Evolutionary conservation across 2,113 vertebrate genomes (phyloP), one percentile per base, ranked within the genome.

Genomic region (Semicossyphus pulcher): DNA sequence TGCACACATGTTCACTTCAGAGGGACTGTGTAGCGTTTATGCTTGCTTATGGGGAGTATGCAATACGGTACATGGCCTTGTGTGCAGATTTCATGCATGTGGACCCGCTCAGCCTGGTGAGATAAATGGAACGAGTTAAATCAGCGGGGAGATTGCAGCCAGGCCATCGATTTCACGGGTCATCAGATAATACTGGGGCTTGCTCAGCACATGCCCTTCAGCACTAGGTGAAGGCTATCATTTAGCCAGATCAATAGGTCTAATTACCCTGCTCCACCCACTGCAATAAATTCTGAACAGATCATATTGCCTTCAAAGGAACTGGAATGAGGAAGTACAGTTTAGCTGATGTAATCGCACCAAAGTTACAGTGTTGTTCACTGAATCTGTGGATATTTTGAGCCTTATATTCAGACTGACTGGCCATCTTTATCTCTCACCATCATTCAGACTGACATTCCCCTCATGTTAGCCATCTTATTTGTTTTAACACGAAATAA

Each of bases 211-310:
- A 80, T 88, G 84, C 84, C 89, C 87, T 89, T 88, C 86, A 89
- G 89, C 85, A 42, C 54, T 44, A 39, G 66, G 76, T 53, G 44
- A 85, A 90, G 80, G 80, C 89, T 88, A 88, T 92, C 86, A 86
- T 89, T 91, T 91, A 91, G 83, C 54, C 81, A 59, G 81, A 90
- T 92, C 91, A 87, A 89, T 92, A 88, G 75, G 81, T 88, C 87
- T 90, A 89, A 91, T 92, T 92, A 88, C 87, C 51, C 59, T 0
- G 29, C 78, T 88, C 78, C 81, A 71, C 88, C 86, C 59, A 66
- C 65, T 15, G 59, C 72, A 82, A 78, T 86, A 78, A 70, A 80
- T 80, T 80, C 78, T 69, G 51, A 76, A 60, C 29, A 54, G 54
- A 57, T 67, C 70, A 65, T 48, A 72, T 56, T 58, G 62, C 76